A percentile compares a stretch with the other conserved stretches of the same genome.
phyloP scores from a whole-genome alignment of 2,888 invertebrate genomes.

The Dermolepida albohirtum region DNA sequence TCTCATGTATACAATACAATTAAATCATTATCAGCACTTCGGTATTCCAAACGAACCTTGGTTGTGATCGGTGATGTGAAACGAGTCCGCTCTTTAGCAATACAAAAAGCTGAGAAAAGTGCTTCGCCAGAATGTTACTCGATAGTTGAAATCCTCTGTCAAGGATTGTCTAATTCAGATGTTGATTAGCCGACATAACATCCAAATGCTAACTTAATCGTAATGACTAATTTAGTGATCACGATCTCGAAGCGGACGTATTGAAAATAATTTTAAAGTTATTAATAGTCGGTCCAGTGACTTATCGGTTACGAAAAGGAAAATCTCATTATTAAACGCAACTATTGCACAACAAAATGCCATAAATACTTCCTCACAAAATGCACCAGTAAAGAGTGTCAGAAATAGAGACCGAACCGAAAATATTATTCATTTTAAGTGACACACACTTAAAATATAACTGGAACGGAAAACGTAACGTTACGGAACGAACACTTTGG shows the following conservation, averaged over 20 bases:
- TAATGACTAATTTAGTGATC: no score
- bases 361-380: no score
- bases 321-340: no score
- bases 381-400: no score
- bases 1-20: not conserved
- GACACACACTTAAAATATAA: not conserved
- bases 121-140: not conserved
- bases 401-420: no score
- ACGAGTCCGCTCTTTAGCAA: conserved; percentile 1
- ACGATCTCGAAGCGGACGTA: no score
- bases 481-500: conserved; percentile 1
- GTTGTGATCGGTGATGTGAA: conserved; percentile 10
- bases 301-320: no score
- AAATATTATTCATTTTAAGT: no score
- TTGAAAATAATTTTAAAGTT: no score
- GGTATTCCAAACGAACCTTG: conserved; percentile 17
- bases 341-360: no score
- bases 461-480: conserved; percentile 25
- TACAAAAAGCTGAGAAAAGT: conserved; percentile 2
- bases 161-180: conserved; percentile 28
- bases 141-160: conserved; percentile 30
- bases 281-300: no score
- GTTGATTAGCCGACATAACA: conserved; percentile 11
- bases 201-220: conserved; percentile 3
- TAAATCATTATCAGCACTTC: conserved; percentile 5